Conservation (phyloP, 1,140 invertebrate species). For the Papilio aristodemus region DNA sequence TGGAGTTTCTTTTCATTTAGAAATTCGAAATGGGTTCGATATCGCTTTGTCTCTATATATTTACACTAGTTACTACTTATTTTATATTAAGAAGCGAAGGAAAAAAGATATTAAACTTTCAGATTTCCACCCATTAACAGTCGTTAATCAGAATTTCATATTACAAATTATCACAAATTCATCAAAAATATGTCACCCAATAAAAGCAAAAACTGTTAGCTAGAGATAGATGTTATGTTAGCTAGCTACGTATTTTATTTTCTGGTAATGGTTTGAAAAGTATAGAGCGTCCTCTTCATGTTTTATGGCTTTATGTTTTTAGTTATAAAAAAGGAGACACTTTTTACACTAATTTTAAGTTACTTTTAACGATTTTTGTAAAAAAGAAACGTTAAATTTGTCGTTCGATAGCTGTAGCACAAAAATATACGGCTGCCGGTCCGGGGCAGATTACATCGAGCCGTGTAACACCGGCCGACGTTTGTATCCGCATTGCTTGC, state of each 20-base stretch:
- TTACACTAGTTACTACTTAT: background rate
- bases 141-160: too few species aligned
- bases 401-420: conserved; percentile 12
- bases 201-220: too few species aligned
- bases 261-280: too few species aligned
- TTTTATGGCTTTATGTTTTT: too few species aligned
- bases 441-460: conserved; percentile 16
- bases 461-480: background rate
- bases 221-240: too few species aligned
- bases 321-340: too few species aligned
- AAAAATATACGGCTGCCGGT: conserved; percentile 17
- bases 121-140: too few species aligned
- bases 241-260: too few species aligned
- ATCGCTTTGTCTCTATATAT: conserved; percentile 1
- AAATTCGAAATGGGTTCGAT: conserved; percentile 2
- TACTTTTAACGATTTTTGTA: background rate
- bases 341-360: background rate
- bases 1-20: background rate
- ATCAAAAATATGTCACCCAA: too few species aligned
- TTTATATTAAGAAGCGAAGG: background rate
- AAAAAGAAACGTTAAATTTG: conserved; percentile 14
- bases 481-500: conserved; percentile 8
- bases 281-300: too few species aligned
- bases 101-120: too few species aligned
- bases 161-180: too few species aligned